Base-by-base conservation (phyloP, 2,113 vertebrate species). In the Larimichthys crocea region DNA sequence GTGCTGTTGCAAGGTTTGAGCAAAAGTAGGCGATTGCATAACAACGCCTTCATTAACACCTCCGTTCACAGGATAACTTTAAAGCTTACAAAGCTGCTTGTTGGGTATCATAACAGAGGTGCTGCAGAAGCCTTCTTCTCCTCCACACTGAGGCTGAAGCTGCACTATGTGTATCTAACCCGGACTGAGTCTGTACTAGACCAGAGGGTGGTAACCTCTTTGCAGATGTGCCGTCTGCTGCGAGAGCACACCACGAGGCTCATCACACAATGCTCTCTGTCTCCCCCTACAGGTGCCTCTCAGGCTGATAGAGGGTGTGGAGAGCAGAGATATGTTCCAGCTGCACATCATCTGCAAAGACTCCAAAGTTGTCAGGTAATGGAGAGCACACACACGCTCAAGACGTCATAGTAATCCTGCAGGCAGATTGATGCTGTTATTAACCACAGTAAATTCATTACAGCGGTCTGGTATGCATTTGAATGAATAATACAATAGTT, bases 291-390 rank as follows among this genome's bases (percentile, higher is more conserved):
- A 99, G 98, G 97, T 99, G 90, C 98, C 98, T 93, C 97, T 99
- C 91, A 96, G 97, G 92, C 97, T 99, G 93, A 99, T 99, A 85
- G 98, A 99, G 87, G 95, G 94, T 0, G 98, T 99, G 93, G 98
- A 99, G 94, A 97, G 97, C 93, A 96, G 98, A 93, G 98, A 99
- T 83, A 99, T 99, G 98, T 99, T 99, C 92, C 98, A 99, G 94
- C 94, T 99, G 88, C 98, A 99, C 92, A 99, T 99, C 10, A 93
- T 98, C 93, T 99, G 98, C 96, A 99, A 99, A 92, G 98, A 99
- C 95, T 99, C 97, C 91, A 99, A 99, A 95, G 96, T 99, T 92
- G 97, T 99, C 91, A 97, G 98, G 98, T 99, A 94, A 65, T 84
- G 10, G 9, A 70, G 3, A 6, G 4, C 11, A 2, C 42, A 40